phyloP scores from a whole-genome alignment of 2,797 vertebrate genomes.

The Amphiprion clarkii region DNA sequence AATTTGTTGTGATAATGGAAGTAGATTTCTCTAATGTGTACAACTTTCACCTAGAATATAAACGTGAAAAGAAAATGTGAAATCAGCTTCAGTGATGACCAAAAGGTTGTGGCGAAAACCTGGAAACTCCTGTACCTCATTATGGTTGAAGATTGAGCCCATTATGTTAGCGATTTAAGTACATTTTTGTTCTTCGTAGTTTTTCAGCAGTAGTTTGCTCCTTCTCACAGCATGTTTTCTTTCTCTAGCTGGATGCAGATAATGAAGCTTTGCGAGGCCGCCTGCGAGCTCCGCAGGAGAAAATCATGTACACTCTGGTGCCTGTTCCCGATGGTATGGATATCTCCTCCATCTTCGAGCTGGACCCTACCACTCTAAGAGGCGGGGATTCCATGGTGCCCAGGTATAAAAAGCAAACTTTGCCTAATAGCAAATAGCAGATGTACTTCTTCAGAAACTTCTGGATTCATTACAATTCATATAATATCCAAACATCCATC shows the following conservation, averaged over 20 bases:
- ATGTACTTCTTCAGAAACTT: not conserved
- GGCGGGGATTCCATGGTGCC: constrained; percentile 98
- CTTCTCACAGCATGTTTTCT: constrained; percentile 11
- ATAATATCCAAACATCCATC: not conserved
- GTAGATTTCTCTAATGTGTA: not conserved
- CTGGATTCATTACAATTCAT: not conserved
- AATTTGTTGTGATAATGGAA: not conserved
- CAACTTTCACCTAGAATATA: not conserved
- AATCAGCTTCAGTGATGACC: not conserved
- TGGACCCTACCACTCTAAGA: constrained; percentile 96
- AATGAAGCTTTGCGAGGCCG: constrained; percentile 91
- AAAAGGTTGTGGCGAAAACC: not conserved
- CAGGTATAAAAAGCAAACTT: constrained; percentile 83
- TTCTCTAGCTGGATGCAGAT: constrained; percentile 91
- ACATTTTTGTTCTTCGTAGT: not conserved
- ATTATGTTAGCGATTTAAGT: not conserved
- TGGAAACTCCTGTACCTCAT: not conserved
- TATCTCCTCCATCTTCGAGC: constrained; percentile 98
- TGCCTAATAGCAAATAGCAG: no score
- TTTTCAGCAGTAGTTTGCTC: not conserved
- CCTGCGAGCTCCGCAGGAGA: constrained; percentile 88
- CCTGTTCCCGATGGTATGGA: constrained; percentile 98
- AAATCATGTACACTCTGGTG: constrained; percentile 95
- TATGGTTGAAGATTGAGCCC: not conserved
- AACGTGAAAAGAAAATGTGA: not conserved